Evolutionary conservation across 1,140 invertebrate genomes (phyloP), one percentile per base, ranked within the genome.

Genomic region (Drosophila sturtevanti): DNA sequence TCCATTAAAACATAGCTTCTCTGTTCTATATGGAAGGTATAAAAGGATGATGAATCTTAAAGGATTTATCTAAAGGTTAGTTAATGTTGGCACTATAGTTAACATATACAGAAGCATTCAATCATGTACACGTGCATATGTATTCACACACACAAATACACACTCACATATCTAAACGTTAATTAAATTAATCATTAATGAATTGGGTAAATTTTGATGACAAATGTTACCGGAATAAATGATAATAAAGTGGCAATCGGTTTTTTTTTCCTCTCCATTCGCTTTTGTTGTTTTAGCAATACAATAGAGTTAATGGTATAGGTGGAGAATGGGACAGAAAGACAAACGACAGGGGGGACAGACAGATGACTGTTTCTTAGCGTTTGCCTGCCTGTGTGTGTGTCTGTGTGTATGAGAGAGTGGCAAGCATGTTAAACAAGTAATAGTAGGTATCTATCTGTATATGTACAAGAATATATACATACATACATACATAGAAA

Each of bases 231-330:
- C 65, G 61, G 38, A 41, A 52, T 58, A 68, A 72, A 73, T 77
- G 64, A 65, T 73, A 61, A 77, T 77, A 66, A 77, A 77, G 69
- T 77, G 64, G 61, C 61, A 64, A 72, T 68, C 61, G 60, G 16
- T 62, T 77, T 69, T 69, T 48, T 65, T 44, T 48, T 48, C 11
- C 4, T 44, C 14, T 44, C 41, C 18, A 48, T 48, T 48, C 16
- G 41, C 9, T 48, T 31, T 56, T 56, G 27, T 56, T 56, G 14
- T 56, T 56, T 56, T 69, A 69, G 63, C 27, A 77, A 66, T 51
- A 77, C 71, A 77, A 77, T 77, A 63, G 74, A 77, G 68, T 66
- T 64, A 72, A 56, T 35, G 54, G 54, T 56, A 35, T 56, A 56
- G 22, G 22, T 37, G 56, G 37, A 16, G 61, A 27, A 62, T 27